A percentile compares a stretch with the other conserved stretches of the same genome.
phyloP scores from a whole-genome alignment of 2,797 vertebrate genomes.

The Pseudotriccus pelzelni region DNA sequence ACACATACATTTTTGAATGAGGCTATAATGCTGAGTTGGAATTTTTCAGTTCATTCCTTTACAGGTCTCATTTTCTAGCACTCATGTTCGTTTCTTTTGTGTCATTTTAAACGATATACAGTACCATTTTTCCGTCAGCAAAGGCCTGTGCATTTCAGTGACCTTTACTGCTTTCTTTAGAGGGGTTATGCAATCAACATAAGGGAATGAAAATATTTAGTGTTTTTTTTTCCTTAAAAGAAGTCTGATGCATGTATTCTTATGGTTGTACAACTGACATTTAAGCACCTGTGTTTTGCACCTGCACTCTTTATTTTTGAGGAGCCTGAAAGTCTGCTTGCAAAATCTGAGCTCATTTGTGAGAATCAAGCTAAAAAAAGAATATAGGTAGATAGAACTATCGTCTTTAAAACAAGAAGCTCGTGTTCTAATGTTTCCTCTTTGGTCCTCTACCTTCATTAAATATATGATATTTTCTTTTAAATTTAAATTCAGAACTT shows the following conservation, averaged over 20 bases:
- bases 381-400: not conserved
- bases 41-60: not conserved
- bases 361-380: not conserved
- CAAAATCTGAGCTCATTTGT: not conserved
- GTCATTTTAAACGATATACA: not conserved
- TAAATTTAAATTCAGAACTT: not conserved
- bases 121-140: not conserved
- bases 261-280: not conserved
- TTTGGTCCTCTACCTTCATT: not conserved
- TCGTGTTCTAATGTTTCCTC: not conserved
- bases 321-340: not conserved
- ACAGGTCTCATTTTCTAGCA: not conserved
- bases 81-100: not conserved
- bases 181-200: not conserved
- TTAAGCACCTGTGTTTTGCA: not conserved
- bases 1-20: not conserved
- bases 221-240: not conserved
- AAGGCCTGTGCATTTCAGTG: not conserved
- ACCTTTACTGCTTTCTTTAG: not conserved
- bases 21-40: not conserved
- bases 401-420: not conserved
- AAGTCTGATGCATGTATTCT: not conserved
- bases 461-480: not conserved
- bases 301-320: not conserved
- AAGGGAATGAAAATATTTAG: not conserved